These are phyloP conservation scores for Salvelinus fontinalis DNA, from an alignment of 2,113 vertebrate genomes.

Conservation along the genomic window DNA sequence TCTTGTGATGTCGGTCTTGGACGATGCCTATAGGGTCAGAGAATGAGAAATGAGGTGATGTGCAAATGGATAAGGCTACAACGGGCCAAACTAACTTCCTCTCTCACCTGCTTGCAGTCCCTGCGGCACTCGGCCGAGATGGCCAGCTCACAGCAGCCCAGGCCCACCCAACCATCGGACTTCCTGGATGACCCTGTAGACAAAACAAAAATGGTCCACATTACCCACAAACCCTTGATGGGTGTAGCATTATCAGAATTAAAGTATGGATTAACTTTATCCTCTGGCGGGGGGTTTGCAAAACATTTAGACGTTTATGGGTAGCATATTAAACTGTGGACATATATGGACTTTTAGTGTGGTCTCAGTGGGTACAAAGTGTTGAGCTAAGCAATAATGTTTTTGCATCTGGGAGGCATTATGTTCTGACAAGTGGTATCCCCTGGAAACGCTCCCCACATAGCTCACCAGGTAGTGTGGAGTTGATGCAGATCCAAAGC, in stretches of 20 bases:
- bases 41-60: background rate
- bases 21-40: constrained; percentile 82
- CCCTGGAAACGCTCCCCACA: background rate
- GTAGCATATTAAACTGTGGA: background rate
- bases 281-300: background rate
- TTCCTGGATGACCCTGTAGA: constrained; percentile 87
- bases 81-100: background rate
- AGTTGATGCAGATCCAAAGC: constrained; percentile 97
- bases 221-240: background rate
- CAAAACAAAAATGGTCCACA: background rate
- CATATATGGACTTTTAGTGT: constrained; percentile 22
- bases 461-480: constrained; percentile 91
- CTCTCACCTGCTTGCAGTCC: constrained; percentile 89
- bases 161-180: constrained; percentile 94
- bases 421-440: constrained; percentile 17
- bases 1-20: constrained; percentile 92
- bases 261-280: background rate
- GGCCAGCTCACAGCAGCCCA: constrained; percentile 96
- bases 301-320: background rate
- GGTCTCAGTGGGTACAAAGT: constrained; percentile 4
- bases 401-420: constrained; percentile 38
- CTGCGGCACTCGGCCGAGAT: constrained; percentile 91
- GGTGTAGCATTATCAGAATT: too few relatives aligned
- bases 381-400: constrained; percentile 7
- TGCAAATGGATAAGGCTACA: background rate